Evolutionary conservation across 2,113 vertebrate species (phyloP).

Genomic region (Probosciger aterrimus): DNA sequence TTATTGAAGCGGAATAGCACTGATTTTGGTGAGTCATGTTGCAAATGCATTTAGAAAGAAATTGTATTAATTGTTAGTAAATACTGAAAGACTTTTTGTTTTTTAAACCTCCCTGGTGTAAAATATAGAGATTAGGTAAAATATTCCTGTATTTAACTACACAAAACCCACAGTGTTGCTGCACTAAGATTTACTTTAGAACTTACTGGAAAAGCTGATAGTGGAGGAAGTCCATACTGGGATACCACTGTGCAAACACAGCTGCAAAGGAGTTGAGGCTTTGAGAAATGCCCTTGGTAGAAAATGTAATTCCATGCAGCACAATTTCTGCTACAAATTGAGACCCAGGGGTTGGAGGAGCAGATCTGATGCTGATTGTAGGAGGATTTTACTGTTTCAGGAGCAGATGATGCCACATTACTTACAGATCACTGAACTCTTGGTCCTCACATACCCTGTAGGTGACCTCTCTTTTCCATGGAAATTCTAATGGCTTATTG

Average conservation of each 20-base stretch:
- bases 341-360: too few species aligned
- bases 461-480: not conserved
- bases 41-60: not conserved
- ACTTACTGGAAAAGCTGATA: not conserved
- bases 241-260: not conserved
- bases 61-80: not conserved
- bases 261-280: not conserved
- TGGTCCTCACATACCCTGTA: not conserved
- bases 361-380: accelerated
- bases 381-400: not conserved
- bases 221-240: not conserved
- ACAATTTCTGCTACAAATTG: not conserved
- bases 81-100: not conserved
- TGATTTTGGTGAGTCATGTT: not conserved
- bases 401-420: not conserved
- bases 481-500: not conserved
- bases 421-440: not conserved
- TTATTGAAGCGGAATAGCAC: not conserved
- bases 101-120: not conserved
- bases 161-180: not conserved
- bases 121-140: not conserved
- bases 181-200: not conserved
- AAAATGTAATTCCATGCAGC: not conserved
- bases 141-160: not conserved
- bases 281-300: not conserved